Conservation (phyloP, 2,113 vertebrate genomes). For the Leiothrix lutea region DNA sequence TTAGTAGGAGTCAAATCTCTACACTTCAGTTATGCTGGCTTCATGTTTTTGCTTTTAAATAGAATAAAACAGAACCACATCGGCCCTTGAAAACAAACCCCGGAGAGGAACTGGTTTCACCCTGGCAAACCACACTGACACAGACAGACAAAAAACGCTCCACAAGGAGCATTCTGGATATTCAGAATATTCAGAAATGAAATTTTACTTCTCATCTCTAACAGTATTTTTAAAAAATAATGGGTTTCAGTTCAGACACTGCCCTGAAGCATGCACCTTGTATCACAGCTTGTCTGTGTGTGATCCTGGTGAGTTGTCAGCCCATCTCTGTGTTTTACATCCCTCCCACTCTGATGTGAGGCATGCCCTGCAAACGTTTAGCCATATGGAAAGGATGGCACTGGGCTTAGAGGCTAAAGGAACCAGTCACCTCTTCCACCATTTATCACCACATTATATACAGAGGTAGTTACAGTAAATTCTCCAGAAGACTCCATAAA, state of each 20-base stretch:
- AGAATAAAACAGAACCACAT: not conserved
- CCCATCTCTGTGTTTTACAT: not conserved
- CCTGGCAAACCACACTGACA: not conserved
- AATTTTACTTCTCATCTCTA: not conserved
- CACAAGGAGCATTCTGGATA: not conserved
- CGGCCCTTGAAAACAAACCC: not conserved
- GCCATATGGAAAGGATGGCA: not conserved
- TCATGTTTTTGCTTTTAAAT: not conserved
- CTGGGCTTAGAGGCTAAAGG: not conserved
- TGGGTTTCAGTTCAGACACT: not conserved
- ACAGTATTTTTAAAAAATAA: not conserved
- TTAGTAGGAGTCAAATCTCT: not conserved
- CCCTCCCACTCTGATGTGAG: not conserved
- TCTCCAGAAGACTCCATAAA: not conserved
- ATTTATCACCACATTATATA: fast-evolving
- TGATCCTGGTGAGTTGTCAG: not conserved
- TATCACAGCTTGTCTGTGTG: not conserved
- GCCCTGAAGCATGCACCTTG: not conserved
- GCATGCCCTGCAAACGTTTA: not conserved
- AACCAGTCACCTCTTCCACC: not conserved
- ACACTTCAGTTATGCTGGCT: not conserved
- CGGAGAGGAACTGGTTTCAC: not conserved
- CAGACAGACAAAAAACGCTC: not conserved
- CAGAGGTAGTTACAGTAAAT: not conserved
- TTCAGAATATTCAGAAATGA: not conserved